A percentile compares a stretch with the other conserved stretches of the same genome.
phyloP scores from a whole-genome alignment of 2,888 invertebrate genomes.

The Lasioglossum pauxillum region DNA sequence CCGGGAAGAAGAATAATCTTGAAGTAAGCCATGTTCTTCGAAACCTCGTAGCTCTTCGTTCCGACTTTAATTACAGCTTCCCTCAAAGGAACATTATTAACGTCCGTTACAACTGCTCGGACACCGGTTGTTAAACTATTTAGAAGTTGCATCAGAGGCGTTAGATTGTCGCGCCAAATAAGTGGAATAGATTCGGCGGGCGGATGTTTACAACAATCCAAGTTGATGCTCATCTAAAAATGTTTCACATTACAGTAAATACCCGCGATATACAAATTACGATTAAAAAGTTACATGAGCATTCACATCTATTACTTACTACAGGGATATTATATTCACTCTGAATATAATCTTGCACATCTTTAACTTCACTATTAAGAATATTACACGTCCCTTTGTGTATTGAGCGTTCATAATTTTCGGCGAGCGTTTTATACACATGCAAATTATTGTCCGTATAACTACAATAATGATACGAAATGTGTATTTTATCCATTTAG shows the following conservation, averaged over 20 bases:
- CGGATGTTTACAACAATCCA: slow-evolving; percentile 95
- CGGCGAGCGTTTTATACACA: slow-evolving; percentile 76
- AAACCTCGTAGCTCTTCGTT: slow-evolving; percentile 87
- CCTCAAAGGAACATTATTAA: slow-evolving; percentile 87
- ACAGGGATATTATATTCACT: slow-evolving; percentile 88
- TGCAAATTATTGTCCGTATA: slow-evolving; percentile 85
- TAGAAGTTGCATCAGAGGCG: slow-evolving; percentile 78
- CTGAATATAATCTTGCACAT: slow-evolving; percentile 84
- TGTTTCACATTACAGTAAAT: background rate
- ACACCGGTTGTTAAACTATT: slow-evolving; percentile 78
- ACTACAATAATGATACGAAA: slow-evolving; percentile 82
- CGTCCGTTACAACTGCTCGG: slow-evolving; percentile 86
- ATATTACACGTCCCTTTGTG: slow-evolving; percentile 74
- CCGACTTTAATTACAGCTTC: slow-evolving; percentile 90
- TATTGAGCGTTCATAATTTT: slow-evolving; percentile 85
- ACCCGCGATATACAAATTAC: background rate
- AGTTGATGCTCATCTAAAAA: slow-evolving; percentile 78
- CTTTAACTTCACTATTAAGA: slow-evolving; percentile 71
- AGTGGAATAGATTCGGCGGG: slow-evolving; percentile 80
- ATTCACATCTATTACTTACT: slow-evolving; percentile 70
- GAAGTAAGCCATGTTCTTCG: slow-evolving; percentile 90
- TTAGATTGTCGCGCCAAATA: slow-evolving; percentile 82
- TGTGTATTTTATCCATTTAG: background rate
- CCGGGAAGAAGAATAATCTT: slow-evolving; percentile 90
- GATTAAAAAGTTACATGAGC: background rate